Evolutionary conservation across 2,113 vertebrate genomes (phyloP).

Genomic region (Campylomormyrus numenius): DNA sequence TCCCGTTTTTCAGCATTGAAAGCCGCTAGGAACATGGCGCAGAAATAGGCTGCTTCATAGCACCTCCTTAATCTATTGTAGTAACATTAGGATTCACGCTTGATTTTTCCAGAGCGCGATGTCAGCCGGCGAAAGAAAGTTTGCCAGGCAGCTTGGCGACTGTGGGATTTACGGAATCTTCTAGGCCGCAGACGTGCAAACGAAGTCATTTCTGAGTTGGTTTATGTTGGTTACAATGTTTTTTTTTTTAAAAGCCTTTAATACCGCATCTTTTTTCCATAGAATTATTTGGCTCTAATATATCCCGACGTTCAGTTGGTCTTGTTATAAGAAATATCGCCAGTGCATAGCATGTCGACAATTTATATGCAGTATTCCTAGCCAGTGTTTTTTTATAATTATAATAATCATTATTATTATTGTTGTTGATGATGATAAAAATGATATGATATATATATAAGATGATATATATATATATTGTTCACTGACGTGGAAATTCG

Average conservation of each 20-base stretch:
- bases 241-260: not conserved
- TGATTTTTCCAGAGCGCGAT: not conserved
- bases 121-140: not conserved
- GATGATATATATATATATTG: not conserved
- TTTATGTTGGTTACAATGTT: not conserved
- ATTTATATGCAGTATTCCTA: not conserved
- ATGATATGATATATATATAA: not conserved
- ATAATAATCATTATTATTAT: not conserved
- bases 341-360: not conserved
- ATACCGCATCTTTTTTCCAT: not conserved
- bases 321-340: not conserved
- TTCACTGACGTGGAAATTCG: not conserved
- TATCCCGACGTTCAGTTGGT: not conserved
- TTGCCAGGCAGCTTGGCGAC: not conserved
- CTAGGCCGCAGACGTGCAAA: not conserved
- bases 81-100: not conserved
- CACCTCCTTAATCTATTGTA: not conserved
- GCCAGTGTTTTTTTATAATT: not conserved
- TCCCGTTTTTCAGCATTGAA: not conserved
- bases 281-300: not conserved
- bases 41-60: not conserved
- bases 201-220: not conserved
- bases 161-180: not conserved
- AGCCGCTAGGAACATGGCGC: not conserved
- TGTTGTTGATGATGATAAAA: not conserved